Percentiles rank a stretch among this genome's conserved stretches.
Evolutionary conservation across 2,113 vertebrate genomes (phyloP).

Genomic region (Patagioenas fasciata): DNA sequence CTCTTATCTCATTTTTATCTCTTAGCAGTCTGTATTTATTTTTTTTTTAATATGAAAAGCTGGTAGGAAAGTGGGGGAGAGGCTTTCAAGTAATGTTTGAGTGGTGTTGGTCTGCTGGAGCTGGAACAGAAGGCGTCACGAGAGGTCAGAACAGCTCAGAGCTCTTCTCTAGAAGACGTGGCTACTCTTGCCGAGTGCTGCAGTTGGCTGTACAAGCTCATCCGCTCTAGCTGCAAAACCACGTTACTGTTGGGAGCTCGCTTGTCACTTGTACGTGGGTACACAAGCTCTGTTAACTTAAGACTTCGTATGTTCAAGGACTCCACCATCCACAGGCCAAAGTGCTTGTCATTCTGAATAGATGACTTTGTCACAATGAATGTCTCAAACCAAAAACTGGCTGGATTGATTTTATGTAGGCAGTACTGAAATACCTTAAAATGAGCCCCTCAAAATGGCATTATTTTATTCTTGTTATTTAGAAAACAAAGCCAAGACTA

Average conservation of each 20-base stretch:
- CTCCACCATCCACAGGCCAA: not conserved
- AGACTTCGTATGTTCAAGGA: not conserved
- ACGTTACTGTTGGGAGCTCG: not conserved
- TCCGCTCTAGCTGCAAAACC: not conserved
- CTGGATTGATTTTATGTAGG: not conserved
- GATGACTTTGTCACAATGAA: not conserved
- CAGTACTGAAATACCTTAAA: not conserved
- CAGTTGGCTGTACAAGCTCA: not conserved
- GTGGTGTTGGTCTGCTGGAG: not conserved
- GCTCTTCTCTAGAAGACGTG: not conserved
- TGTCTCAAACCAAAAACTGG: not conserved
- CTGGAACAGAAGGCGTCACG: not conserved
- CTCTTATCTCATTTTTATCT: not conserved
- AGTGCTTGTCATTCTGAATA: not conserved
- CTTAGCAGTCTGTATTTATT: not conserved
- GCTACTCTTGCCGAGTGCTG: not conserved
- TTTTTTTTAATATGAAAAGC: not conserved
- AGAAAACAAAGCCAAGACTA: slow-evolving; percentile 49
- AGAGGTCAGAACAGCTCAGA: not conserved
- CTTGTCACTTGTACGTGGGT: not conserved
- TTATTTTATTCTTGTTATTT: not conserved
- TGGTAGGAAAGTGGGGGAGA: not conserved
- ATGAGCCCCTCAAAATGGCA: not conserved
- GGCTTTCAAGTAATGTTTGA: not conserved
- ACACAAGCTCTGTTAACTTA: not conserved